Base-by-base conservation (phyloP, 2,888 invertebrate species). In the Rhamnusium bicolor region DNA sequence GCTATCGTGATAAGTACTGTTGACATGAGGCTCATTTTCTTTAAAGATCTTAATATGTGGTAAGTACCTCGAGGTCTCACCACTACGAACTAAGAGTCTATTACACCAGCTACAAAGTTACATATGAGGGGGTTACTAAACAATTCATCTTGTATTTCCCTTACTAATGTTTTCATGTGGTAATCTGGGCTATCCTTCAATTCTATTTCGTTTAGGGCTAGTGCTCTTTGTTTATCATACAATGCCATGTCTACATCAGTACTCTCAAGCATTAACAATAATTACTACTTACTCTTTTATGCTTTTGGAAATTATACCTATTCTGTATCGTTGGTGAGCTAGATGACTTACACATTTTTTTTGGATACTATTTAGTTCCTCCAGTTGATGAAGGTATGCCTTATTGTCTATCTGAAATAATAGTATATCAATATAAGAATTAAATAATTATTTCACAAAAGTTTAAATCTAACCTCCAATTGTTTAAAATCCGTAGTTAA, bases 311-410 rank as follows among this genome's bases (percentile, higher is more conserved):
- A 99, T 95, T 85, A 95, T 91, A 49, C 93, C 92, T 89, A 98
- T 92, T 75, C 97, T 92, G 89, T 98, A 98, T 82, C 94, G 92
- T 87, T 98, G 98, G 89, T 98, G 98, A 80, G 92, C 92, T 79
- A 98, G 92, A 84, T 96, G 96, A 86, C 95, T 95, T 83, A 95
- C 89, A 88, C 98, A 98, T 92, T 95, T 92, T 84, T 93, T 93
- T 87, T 98, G 98, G 54, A 95, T 90, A 80, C 93, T 92, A 62
- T 94, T 92, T 32, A 98, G 91, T 87, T 96, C 94, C 82, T 97
- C 96, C 80, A 98, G 90, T 87, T 96, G 94, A 71, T 94, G 91
- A 67, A 94, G 90, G 89, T 98, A 98, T 75, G 94, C 93, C 84
- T 94, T 94, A 89, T 97, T 97, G 60, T 92, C 88, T 56, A 90